Conservation (phyloP, 2,888 invertebrate genomes). For the Tetranychus piercei region DNA sequence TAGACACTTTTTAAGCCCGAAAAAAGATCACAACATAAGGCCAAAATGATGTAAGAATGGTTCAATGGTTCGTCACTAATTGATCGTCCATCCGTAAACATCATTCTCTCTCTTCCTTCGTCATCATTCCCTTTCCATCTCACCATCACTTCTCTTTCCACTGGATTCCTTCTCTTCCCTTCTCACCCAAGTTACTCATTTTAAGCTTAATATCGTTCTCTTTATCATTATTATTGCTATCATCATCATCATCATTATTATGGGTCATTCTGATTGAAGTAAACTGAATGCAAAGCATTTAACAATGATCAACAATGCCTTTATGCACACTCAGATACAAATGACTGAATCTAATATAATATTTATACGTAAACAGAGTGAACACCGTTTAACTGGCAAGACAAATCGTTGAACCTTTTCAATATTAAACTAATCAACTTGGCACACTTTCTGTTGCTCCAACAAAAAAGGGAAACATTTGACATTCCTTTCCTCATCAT, state of each 20-base stretch:
- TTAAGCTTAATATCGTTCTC: background rate
- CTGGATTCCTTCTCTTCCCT: background rate
- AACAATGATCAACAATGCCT: background rate
- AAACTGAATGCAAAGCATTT: background rate
- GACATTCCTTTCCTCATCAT: too few species aligned
- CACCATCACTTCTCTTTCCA: background rate
- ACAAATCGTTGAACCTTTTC: background rate
- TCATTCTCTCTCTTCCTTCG: background rate
- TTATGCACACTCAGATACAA: background rate
- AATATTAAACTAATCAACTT: background rate
- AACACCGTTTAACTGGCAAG: background rate
- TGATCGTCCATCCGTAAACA: background rate
- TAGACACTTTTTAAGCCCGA: background rate
- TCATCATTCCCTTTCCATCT: background rate
- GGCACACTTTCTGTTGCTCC: too few species aligned
- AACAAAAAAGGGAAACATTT: too few species aligned
- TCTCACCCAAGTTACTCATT: background rate
- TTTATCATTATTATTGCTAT: background rate
- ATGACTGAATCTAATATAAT: background rate
- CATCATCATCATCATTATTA: background rate
- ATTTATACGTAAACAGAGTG: background rate
- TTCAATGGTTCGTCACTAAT: background rate
- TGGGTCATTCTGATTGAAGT: background rate
- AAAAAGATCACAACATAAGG: background rate
- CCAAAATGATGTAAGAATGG: conserved; percentile 1